Percentiles rank a stretch among this genome's conserved stretches.
These are phyloP conservation scores for Allacma fusca DNA, from an alignment of 2,888 invertebrate species.

Conservation along the genomic window DNA sequence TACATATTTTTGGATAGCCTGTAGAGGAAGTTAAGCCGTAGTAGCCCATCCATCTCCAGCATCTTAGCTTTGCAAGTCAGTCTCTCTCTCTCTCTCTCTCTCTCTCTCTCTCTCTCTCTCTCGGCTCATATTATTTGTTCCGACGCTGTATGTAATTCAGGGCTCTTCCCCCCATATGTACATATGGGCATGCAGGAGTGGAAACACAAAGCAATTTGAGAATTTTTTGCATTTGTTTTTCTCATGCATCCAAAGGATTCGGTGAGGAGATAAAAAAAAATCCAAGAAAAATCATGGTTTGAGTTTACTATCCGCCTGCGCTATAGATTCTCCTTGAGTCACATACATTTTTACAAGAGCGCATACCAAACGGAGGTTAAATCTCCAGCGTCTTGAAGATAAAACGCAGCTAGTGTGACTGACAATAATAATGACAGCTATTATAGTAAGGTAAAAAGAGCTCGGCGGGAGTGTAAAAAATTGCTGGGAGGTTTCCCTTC, in stretches of 20 bases:
- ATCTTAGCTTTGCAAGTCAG: slow-evolving; percentile 10
- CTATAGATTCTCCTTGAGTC: too few species aligned
- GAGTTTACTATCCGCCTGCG: too few species aligned
- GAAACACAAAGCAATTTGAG: not conserved
- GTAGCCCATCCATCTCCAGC: not conserved
- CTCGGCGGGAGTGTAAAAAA: slow-evolving; percentile 4
- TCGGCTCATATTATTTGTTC: too few species aligned
- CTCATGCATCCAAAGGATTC: not conserved
- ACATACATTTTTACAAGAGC: too few species aligned
- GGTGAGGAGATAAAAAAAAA: not conserved
- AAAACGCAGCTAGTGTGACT: slow-evolving; percentile 7
- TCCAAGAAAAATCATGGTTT: too few species aligned
- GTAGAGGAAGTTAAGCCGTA: not conserved
- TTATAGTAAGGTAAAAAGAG: slow-evolving; percentile 1
- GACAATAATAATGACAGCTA: slow-evolving; percentile 13
- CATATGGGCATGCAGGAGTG: not conserved
- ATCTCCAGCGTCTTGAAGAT: not conserved
- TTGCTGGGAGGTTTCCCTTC: not conserved
- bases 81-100: not conserved
- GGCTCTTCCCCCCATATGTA: too few species aligned
- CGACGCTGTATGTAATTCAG: too few species aligned
- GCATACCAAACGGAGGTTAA: not conserved
- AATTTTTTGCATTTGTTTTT: slow-evolving; percentile 11
- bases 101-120: too few species aligned
- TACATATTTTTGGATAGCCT: too few species aligned